A percentile compares a stretch with the other conserved stretches of the same genome.
Evolutionary conservation across 2,888 invertebrate genomes (phyloP).

Genomic region (Drosophila neutralis): DNA sequence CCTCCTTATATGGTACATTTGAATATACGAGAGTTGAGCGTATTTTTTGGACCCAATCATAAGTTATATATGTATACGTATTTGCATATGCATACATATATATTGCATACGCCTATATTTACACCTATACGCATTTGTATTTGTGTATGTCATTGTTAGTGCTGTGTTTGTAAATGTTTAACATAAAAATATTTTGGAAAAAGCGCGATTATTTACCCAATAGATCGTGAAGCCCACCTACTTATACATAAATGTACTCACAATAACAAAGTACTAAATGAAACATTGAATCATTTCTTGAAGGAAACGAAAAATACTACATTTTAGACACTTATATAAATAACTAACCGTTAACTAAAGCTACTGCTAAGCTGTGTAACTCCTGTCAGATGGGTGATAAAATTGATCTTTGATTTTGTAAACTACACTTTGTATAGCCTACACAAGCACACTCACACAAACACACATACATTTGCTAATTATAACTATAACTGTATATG

Average conservation of each 20-base stretch:
- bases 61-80: constrained; percentile 31
- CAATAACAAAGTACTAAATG: constrained; percentile 65
- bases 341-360: constrained; percentile 30
- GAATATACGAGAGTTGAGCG: constrained; percentile 35
- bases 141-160: constrained; percentile 67
- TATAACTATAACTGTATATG: constrained; percentile 34
- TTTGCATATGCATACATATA: constrained; percentile 25
- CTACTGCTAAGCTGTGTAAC: constrained; percentile 80
- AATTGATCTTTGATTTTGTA: constrained; percentile 62
- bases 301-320: constrained; percentile 24
- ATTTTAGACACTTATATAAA: constrained; percentile 25
- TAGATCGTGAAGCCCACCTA: constrained; percentile 72
- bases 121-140: constrained; percentile 53
- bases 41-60: constrained; percentile 56
- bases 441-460: constrained; percentile 20
- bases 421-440: constrained; percentile 49
- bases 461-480: constrained; percentile 11
- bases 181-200: constrained; percentile 35
- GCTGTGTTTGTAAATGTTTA: constrained; percentile 71
- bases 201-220: constrained; percentile 27
- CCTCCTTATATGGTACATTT: constrained; percentile 30
- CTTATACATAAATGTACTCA: constrained; percentile 44
- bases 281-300: constrained; percentile 22
- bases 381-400: constrained; percentile 85
- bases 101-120: constrained; percentile 32